Conservation (phyloP, 2,113 vertebrate species). For the Hymenochirus boettgeri region DNA sequence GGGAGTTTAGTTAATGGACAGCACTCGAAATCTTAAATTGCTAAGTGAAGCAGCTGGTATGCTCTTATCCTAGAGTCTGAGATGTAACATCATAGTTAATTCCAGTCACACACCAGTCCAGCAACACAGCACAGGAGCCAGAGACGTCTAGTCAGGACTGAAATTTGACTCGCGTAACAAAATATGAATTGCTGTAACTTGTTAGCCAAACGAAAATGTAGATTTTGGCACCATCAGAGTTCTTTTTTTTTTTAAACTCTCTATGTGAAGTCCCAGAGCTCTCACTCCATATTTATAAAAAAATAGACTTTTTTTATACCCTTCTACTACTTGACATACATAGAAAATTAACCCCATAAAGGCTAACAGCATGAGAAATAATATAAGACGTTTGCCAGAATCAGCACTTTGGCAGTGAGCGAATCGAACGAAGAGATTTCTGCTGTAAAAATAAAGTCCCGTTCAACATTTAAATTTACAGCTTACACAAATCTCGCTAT, state of each 20-base stretch:
- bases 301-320: conserved; percentile 82
- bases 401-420: conserved; percentile 35
- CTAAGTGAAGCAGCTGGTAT: conserved; percentile 69
- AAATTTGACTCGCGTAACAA: conserved; percentile 76
- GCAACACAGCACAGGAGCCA: conserved; percentile 75
- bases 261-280: conserved; percentile 65
- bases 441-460: conserved; percentile 40
- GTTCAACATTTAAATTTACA: conserved; percentile 38
- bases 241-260: conserved; percentile 57
- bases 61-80: conserved; percentile 61
- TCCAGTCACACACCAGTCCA: conserved; percentile 70
- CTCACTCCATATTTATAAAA: conserved; percentile 53
- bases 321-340: conserved; percentile 69
- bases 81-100: conserved; percentile 76
- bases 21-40: conserved; percentile 47
- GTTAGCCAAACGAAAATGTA: conserved; percentile 87
- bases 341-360: conserved; percentile 69
- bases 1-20: not conserved
- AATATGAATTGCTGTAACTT: conserved; percentile 77
- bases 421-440: conserved; percentile 25
- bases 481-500: conserved; percentile 31
- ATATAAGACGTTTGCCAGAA: conserved; percentile 26
- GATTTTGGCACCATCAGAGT: conserved; percentile 75
- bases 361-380: conserved; percentile 44
- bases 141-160: conserved; percentile 70